A percentile compares a stretch with the other conserved stretches of the same genome.
Evolutionary conservation across 30 jellyfish, hydroid and myxozoan species (phyloP).

Genomic region (Turritopsis rubra): DNA sequence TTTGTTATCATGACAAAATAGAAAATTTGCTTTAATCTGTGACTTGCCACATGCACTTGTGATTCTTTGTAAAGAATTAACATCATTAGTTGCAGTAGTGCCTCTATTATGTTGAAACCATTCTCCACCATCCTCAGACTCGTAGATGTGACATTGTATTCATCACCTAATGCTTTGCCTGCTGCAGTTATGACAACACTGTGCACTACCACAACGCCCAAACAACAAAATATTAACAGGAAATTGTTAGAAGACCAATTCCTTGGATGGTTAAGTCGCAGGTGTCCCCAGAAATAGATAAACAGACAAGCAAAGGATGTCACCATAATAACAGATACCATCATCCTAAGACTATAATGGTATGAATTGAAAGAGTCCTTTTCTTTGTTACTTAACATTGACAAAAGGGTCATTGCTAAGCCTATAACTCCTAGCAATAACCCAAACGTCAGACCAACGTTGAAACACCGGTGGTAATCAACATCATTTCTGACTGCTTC

Average conservation of each 20-base stretch:
- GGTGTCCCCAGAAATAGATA: background rate
- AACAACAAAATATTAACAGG: background rate
- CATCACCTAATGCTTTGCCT: background rate
- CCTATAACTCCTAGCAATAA: background rate
- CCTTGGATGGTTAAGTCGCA: background rate
- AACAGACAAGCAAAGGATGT: background rate
- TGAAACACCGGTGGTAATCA: background rate
- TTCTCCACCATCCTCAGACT: background rate
- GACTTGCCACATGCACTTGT: background rate
- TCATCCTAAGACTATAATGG: background rate
- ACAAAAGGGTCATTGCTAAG: background rate
- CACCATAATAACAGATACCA: background rate
- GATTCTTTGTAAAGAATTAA: background rate
- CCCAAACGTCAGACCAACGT: background rate
- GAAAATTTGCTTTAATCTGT: constrained; percentile 9
- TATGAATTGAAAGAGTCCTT: background rate
- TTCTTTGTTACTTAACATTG: background rate
- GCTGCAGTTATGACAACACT: background rate
- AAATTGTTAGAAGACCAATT: background rate
- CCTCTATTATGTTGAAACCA: background rate
- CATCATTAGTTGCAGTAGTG: background rate
- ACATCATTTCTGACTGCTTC: background rate
- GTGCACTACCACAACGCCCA: background rate
- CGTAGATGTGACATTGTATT: background rate
- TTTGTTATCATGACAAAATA: background rate